phyloP scores from a whole-genome alignment of 2,797 vertebrate species.

The Rhinoraja longicauda region DNA sequence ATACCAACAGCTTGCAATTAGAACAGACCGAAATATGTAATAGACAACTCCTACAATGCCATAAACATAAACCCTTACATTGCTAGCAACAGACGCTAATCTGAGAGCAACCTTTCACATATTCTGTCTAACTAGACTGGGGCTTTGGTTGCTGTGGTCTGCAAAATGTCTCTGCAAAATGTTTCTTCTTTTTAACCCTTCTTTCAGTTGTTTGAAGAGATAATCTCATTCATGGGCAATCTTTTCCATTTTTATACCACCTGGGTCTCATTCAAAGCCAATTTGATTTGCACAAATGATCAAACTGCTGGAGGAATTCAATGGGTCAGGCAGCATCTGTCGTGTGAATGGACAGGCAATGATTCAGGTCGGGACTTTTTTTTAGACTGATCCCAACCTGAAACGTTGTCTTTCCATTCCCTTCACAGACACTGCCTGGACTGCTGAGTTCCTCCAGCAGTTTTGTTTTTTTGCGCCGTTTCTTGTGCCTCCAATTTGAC shows the following conservation, averaged over 20 bases:
- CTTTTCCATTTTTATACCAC: not conserved
- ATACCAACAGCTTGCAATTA: conserved; percentile 38
- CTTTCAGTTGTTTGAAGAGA: not conserved
- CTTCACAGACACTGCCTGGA: too few species aligned
- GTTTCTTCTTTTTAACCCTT: not conserved
- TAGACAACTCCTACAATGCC: not conserved
- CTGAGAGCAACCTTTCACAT: not conserved
- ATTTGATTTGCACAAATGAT: too few species aligned
- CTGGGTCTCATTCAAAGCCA: not conserved
- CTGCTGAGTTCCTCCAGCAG: too few species aligned
- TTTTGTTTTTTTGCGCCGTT: too few species aligned
- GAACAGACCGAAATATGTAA: conserved; percentile 9
- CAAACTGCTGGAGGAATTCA: too few species aligned
- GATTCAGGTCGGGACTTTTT: too few species aligned
- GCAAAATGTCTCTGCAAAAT: not conserved
- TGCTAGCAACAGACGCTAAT: not conserved
- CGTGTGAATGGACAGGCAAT: too few species aligned
- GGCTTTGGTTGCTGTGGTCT: not conserved
- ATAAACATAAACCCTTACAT: conserved; percentile 26
- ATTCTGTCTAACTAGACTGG: not conserved
- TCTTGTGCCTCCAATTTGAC: too few species aligned
- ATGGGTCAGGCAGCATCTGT: too few species aligned
- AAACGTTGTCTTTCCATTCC: too few species aligned
- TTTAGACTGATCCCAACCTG: too few species aligned
- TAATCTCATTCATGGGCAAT: not conserved